phyloP scores from a whole-genome alignment of 1,140 invertebrate species.

The Drosophila subpulchrella region DNA sequence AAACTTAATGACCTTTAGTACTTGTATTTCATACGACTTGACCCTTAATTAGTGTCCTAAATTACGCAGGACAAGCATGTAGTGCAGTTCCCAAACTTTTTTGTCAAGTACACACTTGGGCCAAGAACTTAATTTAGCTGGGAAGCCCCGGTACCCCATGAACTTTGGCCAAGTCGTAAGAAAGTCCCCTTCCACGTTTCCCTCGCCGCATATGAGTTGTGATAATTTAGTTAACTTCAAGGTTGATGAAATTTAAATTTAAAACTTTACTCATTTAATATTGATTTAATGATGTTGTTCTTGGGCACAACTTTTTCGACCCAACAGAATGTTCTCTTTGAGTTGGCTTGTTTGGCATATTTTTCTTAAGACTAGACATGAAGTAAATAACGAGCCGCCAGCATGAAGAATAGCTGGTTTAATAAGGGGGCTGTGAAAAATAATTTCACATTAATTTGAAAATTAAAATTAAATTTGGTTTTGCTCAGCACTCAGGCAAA shows the following conservation, averaged over 20 bases:
- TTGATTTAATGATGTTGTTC: slow-evolving; percentile 49
- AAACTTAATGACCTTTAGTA: slow-evolving; percentile 8
- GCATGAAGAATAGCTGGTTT: slow-evolving; percentile 2
- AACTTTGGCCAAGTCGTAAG: slow-evolving; percentile 40
- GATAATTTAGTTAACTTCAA: slow-evolving; percentile 51
- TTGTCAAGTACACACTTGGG: slow-evolving; percentile 51
- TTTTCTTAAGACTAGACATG: slow-evolving; percentile 40
- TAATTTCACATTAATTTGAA: background rate
- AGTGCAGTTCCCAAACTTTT: slow-evolving; percentile 39
- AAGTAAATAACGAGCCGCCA: slow-evolving; percentile 35
- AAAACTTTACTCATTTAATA: slow-evolving; percentile 59
- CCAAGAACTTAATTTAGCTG: slow-evolving; percentile 56
- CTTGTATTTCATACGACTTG: slow-evolving; percentile 18
- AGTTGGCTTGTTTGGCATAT: slow-evolving; percentile 35
- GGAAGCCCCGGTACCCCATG: slow-evolving; percentile 24
- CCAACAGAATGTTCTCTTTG: slow-evolving; percentile 32
- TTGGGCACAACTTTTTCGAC: slow-evolving; percentile 31
- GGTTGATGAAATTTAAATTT: slow-evolving; percentile 78
- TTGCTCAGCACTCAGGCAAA: background rate
- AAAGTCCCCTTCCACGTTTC: background rate
- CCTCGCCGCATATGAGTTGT: slow-evolving; percentile 38
- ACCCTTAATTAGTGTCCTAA: slow-evolving; percentile 63
- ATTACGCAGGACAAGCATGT: slow-evolving; percentile 44
- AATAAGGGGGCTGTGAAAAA: background rate
- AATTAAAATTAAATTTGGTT: background rate